phyloP scores from a whole-genome alignment of 2,797 vertebrate species.

The Poecilia wingei region DNA sequence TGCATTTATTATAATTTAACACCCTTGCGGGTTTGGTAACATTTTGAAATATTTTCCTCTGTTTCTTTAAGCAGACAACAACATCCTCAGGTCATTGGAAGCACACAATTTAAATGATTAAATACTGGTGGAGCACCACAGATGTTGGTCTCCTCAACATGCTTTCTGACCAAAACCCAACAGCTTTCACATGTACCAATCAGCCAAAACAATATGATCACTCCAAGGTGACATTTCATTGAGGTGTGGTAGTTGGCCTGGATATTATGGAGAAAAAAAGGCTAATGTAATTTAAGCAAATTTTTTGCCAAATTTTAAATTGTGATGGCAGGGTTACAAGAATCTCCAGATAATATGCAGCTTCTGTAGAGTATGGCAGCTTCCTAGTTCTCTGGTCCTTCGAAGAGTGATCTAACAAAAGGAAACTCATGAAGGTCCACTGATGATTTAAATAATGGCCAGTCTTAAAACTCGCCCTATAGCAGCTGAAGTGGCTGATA shows the following conservation, averaged over 20 bases:
- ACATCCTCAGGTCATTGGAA: no score
- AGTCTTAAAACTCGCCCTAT: not conserved
- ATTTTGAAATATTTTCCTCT: not conserved
- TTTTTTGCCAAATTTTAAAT: not conserved
- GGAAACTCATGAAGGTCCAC: not conserved
- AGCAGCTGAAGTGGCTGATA: not conserved
- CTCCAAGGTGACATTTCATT: not conserved
- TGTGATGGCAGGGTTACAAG: not conserved
- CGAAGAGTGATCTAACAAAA: not conserved
- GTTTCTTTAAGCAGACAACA: not conserved
- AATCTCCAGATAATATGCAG: not conserved
- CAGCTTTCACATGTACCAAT: not conserved
- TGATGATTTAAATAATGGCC: not conserved
- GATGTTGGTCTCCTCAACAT: constrained; percentile 21
- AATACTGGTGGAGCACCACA: constrained; percentile 40
- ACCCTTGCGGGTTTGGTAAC: not conserved
- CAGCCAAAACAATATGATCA: not conserved
- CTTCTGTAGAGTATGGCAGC: not conserved
- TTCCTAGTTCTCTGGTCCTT: not conserved
- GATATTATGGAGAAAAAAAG: not conserved
- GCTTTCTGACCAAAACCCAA: constrained; percentile 30
- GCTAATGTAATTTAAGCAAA: not conserved
- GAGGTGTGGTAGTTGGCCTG: no score
- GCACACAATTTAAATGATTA: not conserved
- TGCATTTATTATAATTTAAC: constrained; percentile 11